Conservation (phyloP, 2,888 invertebrate species). For the Spialia ferax region DNA sequence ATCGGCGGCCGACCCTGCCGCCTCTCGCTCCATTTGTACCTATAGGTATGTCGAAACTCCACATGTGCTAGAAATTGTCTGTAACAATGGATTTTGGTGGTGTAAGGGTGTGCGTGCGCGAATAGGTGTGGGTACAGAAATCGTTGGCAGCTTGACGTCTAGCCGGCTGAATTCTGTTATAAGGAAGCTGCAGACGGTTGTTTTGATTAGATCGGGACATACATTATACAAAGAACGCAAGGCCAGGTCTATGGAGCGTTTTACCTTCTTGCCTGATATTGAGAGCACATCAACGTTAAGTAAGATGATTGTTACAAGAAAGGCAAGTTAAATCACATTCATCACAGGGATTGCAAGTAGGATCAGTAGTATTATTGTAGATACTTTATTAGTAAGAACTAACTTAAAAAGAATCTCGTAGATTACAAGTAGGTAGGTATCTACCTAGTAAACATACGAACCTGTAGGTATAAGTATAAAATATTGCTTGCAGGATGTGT, state of each 20-base stretch:
- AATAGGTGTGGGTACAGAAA: constrained; percentile 42
- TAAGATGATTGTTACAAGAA: not conserved
- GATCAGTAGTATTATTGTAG: too few species aligned
- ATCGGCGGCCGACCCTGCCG: constrained; percentile 82
- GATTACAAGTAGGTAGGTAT: too few species aligned
- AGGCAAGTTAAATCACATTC: not conserved
- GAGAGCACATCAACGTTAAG: not conserved
- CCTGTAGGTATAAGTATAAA: not conserved
- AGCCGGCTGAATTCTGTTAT: constrained; percentile 45
- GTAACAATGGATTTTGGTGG: constrained; percentile 62
- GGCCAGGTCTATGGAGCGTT: constrained; percentile 41
- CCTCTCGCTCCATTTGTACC: constrained; percentile 73
- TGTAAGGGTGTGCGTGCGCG: constrained; percentile 52
- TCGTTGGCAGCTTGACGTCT: constrained; percentile 41
- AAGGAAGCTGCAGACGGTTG: constrained; percentile 54
- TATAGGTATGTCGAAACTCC: constrained; percentile 74
- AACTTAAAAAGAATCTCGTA: too few species aligned
- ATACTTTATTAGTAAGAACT: too few species aligned
- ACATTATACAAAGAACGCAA: constrained; percentile 50
- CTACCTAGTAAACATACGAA: not conserved
- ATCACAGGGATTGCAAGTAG: not conserved
- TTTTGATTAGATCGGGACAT: constrained; percentile 56
- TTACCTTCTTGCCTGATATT: too few species aligned
- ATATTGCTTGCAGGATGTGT: not conserved
- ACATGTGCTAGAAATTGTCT: constrained; percentile 65